Percentiles rank a stretch among this genome's conserved stretches.
Evolutionary conservation across 2,113 vertebrate species (phyloP).

Genomic region (Chaetodon auriga): DNA sequence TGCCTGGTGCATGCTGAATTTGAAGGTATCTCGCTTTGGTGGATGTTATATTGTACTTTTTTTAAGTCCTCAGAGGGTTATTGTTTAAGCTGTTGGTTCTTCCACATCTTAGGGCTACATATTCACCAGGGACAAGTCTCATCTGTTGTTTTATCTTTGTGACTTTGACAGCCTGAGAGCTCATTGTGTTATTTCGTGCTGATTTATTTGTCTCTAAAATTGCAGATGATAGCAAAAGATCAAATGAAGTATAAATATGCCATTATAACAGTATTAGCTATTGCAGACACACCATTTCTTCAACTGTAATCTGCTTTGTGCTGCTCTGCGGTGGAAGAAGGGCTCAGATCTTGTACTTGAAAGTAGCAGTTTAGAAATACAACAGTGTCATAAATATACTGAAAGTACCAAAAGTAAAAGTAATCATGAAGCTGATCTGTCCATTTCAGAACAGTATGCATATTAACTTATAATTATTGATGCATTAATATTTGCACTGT

Average conservation of each 20-base stretch:
- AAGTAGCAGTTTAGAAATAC: neutral
- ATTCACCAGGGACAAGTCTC: conserved; percentile 9
- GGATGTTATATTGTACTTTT: neutral
- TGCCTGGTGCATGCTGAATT: neutral
- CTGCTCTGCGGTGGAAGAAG: neutral
- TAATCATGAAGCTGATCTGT: neutral
- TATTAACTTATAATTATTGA: neutral
- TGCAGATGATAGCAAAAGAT: neutral
- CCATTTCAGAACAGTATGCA: neutral
- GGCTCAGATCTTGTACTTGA: neutral
- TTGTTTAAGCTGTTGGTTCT: neutral
- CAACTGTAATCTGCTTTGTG: neutral
- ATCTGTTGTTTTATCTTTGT: conserved; percentile 8
- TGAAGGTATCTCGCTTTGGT: neutral
- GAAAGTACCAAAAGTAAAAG: neutral
- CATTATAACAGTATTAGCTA: neutral
- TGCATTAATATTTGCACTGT: too few relatives aligned
- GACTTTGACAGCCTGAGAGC: conserved; percentile 13
- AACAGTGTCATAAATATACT: too few relatives aligned
- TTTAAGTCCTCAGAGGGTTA: neutral
- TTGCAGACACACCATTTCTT: neutral
- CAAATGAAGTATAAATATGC: neutral
- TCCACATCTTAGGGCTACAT: neutral
- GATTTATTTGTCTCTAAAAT: conserved; percentile 16
- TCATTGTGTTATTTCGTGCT: neutral